Base-by-base conservation (phyloP, 2,888 invertebrate species). In the Paralinhomoeus sp. region DNA sequence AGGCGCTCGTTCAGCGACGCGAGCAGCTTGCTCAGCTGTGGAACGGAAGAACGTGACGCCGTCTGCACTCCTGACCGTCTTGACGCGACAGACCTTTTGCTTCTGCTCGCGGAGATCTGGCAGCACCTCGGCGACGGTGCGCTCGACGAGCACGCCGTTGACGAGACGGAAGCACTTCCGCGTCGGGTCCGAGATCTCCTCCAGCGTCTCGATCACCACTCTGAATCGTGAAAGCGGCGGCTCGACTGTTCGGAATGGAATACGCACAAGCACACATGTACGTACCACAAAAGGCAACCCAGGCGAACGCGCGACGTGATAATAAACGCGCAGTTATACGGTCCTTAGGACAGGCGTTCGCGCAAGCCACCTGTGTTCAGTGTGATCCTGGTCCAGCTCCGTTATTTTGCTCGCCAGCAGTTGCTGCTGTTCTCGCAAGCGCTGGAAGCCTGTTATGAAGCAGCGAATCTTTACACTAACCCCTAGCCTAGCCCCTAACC, bases 91-190 rank as follows among this genome's bases (percentile, higher is more conserved):
- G 7, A 27, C 27, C 27, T 9, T 72, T 56, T 80, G 78, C 61
- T 74, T 74, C 64, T 84, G 87, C 51, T 73, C 72, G 50, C 73
- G 67, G 48, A 91, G 69, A 52, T 78, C 77, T 17, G 89, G 89
- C 54, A 87, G 67, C 41, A 91, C 80, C 54, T 83, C 85, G 60
- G 76, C 78, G 1, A 89, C 91, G 15, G 80, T 84, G 54, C 82
- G 73, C 67, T 91, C 87, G 50, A 84, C 82, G 43, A 91, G 69
- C 45, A 91, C 80, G 24, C 89, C 89, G 43, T 89, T 89, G 50
- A 91, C 76, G 71, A 89, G 75, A 57, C 87, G 75, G 65, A 79
- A 91, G 65, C 91, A 91, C 49, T 79, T 84, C 52, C 87, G 74
- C 42, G 74, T 73, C 17, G 73, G 74, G 59, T 82, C 80, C 22